Base-by-base conservation (phyloP, 2,888 invertebrate genomes). In the Malachius bipustulatus region DNA sequence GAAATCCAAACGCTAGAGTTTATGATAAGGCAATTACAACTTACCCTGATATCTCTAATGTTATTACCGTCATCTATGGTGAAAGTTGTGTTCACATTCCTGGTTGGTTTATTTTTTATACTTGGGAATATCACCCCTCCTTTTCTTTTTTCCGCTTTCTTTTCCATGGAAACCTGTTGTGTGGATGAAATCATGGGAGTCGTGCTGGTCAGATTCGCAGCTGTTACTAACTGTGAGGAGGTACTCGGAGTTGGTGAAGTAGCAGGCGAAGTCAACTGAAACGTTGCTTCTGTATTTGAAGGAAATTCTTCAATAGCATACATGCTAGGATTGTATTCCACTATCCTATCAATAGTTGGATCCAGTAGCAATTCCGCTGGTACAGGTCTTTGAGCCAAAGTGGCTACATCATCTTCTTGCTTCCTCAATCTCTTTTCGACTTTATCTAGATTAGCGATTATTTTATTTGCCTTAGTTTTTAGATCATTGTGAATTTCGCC, bases 61-160 rank as follows among this genome's bases (percentile, higher is more conserved):
- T 71, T 76, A 47, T 71, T 76, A 47, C 77, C 71, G 47, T 81
- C 67, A 55, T 87, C 87, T 6, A 80, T 80, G 30, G 82, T 72
- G 60, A 85, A 84, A 32, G 83, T 83, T 45, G 81, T 80, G 65
- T 87, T 87, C 36, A 81, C 79, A 40, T 82, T 75, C n/a, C n/a
- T 6, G 45, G 82, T 77, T 13, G 89, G 88, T 51, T 89, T 89
- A 62, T 88, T 88, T 64, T 88, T 88, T 34, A 88, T 82, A 57
- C 87, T 87, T 6, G 89, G 89, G 64, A 89, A 89, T 59, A 89
- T 88, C 50, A 89, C 77, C 39, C 84, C 83, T 26, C 84, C 81
- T 62, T 84, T 85, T 44, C 83, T 71, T 36, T 64, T 64, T 30
- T 64, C 63, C 2, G 50, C 38, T 15, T 58, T 47, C 37, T 72